Evolutionary conservation across 1,140 invertebrate species (phyloP).

Genomic region (Lasioglossum baleicum): DNA sequence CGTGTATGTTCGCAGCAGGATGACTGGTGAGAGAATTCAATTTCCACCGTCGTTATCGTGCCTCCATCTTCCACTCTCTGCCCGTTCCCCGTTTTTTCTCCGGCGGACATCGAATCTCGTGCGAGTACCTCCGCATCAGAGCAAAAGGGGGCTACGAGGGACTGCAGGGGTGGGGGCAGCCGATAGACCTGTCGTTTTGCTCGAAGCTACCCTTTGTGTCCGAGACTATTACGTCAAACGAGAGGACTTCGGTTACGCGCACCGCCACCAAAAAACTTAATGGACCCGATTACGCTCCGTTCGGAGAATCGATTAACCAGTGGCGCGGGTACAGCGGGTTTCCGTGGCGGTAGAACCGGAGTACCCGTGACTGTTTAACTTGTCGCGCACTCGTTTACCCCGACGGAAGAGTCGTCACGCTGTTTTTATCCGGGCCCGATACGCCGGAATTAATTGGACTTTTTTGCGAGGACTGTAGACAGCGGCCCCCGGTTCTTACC

Average conservation of each 20-base stretch:
- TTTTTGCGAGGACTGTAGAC: background rate
- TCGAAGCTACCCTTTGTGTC: slow-evolving; percentile 11
- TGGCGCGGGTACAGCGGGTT: background rate
- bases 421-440: background rate
- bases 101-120: slow-evolving; percentile 32
- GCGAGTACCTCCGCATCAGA: background rate
- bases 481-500: background rate
- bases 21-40: slow-evolving; percentile 78
- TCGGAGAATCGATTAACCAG: slow-evolving; percentile 13
- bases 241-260: slow-evolving; percentile 4
- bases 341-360: background rate
- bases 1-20: slow-evolving; percentile 64
- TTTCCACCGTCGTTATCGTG: slow-evolving; percentile 76
- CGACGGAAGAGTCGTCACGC: background rate
- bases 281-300: background rate
- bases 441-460: background rate
- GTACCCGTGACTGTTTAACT: background rate
- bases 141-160: background rate
- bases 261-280: background rate
- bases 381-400: background rate
- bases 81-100: slow-evolving; percentile 64
- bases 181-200: background rate
- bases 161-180: background rate
- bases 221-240: background rate
- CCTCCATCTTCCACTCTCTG: slow-evolving; percentile 71